Percentiles rank a stretch among this genome's conserved stretches.
Evolutionary conservation across 2,113 vertebrate species (phyloP).

Genomic region (Petrocephalus microphthalmus): DNA sequence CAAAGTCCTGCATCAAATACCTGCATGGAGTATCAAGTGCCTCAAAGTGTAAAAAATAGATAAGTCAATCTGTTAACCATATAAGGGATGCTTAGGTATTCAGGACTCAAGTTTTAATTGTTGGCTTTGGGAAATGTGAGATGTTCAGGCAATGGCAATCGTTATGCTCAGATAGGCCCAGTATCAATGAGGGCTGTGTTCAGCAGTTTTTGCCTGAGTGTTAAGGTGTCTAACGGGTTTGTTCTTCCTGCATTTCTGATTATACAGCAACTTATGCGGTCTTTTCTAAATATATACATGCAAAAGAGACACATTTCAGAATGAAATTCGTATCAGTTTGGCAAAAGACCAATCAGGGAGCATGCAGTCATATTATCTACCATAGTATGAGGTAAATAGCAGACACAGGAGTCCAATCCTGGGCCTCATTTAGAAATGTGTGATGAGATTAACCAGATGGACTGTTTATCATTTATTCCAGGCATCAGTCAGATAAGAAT

Average conservation of each 20-base stretch:
- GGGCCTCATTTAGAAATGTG: neutral
- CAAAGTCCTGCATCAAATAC: slow-evolving; percentile 11
- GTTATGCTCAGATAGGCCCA: neutral
- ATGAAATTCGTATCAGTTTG: slow-evolving; percentile 11
- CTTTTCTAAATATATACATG: neutral
- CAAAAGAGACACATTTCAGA: neutral
- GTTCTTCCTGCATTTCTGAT: neutral
- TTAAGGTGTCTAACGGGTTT: neutral
- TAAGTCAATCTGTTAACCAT: neutral
- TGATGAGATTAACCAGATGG: neutral
- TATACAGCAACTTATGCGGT: neutral
- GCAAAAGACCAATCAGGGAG: slow-evolving; percentile 4
- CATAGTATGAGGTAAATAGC: neutral
- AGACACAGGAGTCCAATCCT: neutral
- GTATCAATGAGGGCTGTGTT: neutral
- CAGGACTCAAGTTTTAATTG: neutral
- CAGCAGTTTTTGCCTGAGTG: neutral
- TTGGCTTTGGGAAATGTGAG: slow-evolving; percentile 4
- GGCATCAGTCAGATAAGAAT: slow-evolving; percentile 11
- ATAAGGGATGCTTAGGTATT: slow-evolving; percentile 3
- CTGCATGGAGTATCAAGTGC: neutral
- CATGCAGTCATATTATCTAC: neutral
- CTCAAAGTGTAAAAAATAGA: neutral
- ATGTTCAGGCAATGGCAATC: neutral
- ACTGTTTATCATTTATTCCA: neutral